phyloP scores from a whole-genome alignment of 2,113 vertebrate species.

The Peromyscus leucopus region DNA sequence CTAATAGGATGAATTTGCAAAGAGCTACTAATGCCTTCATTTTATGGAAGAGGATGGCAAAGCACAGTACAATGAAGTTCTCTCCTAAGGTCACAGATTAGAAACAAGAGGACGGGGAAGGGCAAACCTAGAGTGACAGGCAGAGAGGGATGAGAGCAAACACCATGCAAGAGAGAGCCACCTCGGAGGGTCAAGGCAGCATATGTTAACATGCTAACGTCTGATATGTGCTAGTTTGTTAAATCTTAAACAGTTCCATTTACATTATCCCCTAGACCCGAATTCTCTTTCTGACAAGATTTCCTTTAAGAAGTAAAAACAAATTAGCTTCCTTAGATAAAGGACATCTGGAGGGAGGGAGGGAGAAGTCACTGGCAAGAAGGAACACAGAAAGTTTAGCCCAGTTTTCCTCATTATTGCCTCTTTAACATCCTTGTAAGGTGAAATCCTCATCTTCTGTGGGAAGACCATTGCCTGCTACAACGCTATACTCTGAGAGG shows the following conservation, averaged over 20 bases:
- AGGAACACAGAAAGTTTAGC: neutral
- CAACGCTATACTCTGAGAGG: neutral
- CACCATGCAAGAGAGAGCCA: neutral
- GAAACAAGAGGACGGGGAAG: neutral
- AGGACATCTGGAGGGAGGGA: neutral
- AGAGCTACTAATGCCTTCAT: neutral
- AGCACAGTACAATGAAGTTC: neutral
- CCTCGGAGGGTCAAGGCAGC: neutral
- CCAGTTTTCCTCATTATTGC: neutral
- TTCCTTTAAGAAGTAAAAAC: constrained; percentile 5
- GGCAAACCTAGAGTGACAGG: neutral
- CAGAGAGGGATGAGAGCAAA: neutral
- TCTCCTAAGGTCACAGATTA: neutral
- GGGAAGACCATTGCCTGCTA: neutral
- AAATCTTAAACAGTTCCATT: neutral
- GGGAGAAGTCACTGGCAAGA: neutral
- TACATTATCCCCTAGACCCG: neutral
- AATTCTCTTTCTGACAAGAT: constrained; percentile 27
- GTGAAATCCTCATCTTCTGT: neutral
- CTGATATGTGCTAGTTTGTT: neutral
- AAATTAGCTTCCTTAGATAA: neutral
- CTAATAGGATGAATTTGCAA: neutral
- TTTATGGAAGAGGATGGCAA: neutral
- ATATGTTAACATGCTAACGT: neutral
- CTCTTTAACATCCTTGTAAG: neutral